Base-by-base conservation (phyloP, 2,888 invertebrate species). In the Acrobasis suavella region DNA sequence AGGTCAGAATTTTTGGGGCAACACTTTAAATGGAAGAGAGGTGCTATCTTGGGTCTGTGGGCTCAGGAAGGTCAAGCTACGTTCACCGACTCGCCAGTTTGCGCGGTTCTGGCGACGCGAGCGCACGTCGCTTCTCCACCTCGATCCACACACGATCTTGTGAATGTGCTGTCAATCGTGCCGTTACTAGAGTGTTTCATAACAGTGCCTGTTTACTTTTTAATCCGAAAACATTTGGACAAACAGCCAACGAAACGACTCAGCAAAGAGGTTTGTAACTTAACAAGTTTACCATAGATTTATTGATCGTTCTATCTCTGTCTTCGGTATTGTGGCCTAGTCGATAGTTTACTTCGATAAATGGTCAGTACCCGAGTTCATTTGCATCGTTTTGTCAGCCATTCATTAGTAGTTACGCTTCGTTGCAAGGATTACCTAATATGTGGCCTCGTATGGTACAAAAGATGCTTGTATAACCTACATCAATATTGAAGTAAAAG, bases 51-150 rank as follows among this genome's bases (percentile, higher is more conserved):
- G 83, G 86, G 83, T 83, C 73, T 72, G 86, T 89, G 83, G 89
- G 89, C 56, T 42, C 83, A 86, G 89, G 86, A 90, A 91, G 91
- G 91, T 89, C 89, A 89, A 70, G 73, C 80, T 76, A 87, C 90
- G 85, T 89, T 90, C 90, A 89, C 89, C 80, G 72, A 72, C 69
- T 70, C 74, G 73, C 74, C 85, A 89, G 91, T 91, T 80, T 85
- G 89, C 87, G 89, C 86, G 86, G 87, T 87, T 86, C 87, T 78
- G 76, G 69, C 83, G 77, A 80, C 86, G 90, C 80, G 75, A 68
- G 84, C 89, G 89, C 90, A 91, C 83, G 89, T 77, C 67, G 69
- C 68, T 62, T 64, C 61, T 14, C 76, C 72, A 74, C 72, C 72
- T 71, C 67, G 62, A 69, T 64, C 65, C 65, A 69, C 71, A 74